A percentile compares a stretch with the other conserved stretches of the same genome.
phyloP scores from a whole-genome alignment of 2,113 vertebrate genomes.

The Neolamprologus fasciatus region DNA sequence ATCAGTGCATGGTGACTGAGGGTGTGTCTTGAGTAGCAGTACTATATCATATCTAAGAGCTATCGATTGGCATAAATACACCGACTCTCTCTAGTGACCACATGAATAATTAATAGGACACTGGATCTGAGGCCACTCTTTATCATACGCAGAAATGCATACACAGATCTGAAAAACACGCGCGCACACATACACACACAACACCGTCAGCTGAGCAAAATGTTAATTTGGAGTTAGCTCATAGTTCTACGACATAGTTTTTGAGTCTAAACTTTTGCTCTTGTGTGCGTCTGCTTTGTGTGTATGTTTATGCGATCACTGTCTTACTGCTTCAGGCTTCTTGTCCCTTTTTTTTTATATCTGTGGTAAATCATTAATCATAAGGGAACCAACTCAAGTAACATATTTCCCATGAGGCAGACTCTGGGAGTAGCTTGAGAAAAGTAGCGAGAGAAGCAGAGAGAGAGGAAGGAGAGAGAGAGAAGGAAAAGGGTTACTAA shows the following conservation, averaged over 20 bases:
- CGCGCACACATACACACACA: not conserved
- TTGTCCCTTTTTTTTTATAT: conserved; percentile 42
- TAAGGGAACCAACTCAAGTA: conserved; percentile 55
- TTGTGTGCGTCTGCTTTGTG: not conserved
- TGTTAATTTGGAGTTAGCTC: not conserved
- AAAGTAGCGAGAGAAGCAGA: not conserved
- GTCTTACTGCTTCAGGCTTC: conserved; percentile 2
- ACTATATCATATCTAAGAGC: conserved; percentile 80
- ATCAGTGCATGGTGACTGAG: conserved; percentile 39
- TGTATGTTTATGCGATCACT: not conserved
- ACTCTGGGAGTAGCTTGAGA: conserved; percentile 1
- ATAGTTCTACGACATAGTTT: not conserved
- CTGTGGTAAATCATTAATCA: conserved; percentile 60
- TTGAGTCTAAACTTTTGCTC: conserved; percentile 4
- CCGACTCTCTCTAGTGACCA: conserved; percentile 65
- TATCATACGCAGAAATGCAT: conserved; percentile 19
- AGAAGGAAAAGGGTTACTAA: not conserved
- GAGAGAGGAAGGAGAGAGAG: not conserved
- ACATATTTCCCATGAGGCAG: conserved; percentile 41
- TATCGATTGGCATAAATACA: conserved; percentile 79
- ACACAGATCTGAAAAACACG: not conserved
- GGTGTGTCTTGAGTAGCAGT: conserved; percentile 51
- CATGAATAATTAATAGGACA: conserved; percentile 80
- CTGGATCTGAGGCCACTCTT: conserved; percentile 61
- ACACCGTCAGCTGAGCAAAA: not conserved